phyloP scores from a whole-genome alignment of 2,888 invertebrate genomes.

The Lacanobia wlatinum region DNA sequence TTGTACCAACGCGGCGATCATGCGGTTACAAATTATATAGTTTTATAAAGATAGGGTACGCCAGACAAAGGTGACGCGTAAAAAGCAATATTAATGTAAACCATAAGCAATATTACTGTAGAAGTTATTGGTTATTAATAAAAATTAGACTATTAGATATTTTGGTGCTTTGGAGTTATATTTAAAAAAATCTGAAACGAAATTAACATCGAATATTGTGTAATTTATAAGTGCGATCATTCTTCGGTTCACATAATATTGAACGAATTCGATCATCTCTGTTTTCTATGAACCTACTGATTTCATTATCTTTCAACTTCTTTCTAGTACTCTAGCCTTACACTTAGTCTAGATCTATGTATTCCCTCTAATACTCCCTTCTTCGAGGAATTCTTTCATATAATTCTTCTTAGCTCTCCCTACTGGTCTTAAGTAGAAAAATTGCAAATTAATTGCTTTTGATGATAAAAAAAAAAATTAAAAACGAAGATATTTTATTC shows the following conservation, averaged over 20 bases:
- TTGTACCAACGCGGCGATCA: conserved; percentile 62
- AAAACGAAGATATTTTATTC: conserved; percentile 88
- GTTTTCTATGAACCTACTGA: conserved; percentile 56
- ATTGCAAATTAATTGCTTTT: conserved; percentile 81
- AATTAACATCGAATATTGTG: conserved; percentile 84
- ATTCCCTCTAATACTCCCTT: conserved; percentile 80
- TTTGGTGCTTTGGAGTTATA: conserved; percentile 87
- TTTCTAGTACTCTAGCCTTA: conserved; percentile 69
- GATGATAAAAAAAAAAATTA: conserved; percentile 70
- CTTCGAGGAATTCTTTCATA: conserved; percentile 74
- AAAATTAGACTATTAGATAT: conserved; percentile 83
- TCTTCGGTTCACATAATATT: conserved; percentile 47
- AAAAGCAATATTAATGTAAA: conserved; percentile 89
- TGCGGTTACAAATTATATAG: conserved; percentile 69
- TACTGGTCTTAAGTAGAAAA: conserved; percentile 77
- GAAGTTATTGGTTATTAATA: conserved; percentile 80
- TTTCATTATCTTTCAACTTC: conserved; percentile 60
- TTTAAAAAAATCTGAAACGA: conserved; percentile 77
- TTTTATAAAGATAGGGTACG: conserved; percentile 75
- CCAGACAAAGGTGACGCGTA: conserved; percentile 83
- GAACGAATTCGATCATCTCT: conserved; percentile 50
- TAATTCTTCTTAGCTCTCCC: conserved; percentile 73
- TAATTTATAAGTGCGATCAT: conserved; percentile 48
- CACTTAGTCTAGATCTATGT: conserved; percentile 72
- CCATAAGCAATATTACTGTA: conserved; percentile 88